Conservation (phyloP, 1,140 invertebrate species). For the Cydia fagiglandana region DNA sequence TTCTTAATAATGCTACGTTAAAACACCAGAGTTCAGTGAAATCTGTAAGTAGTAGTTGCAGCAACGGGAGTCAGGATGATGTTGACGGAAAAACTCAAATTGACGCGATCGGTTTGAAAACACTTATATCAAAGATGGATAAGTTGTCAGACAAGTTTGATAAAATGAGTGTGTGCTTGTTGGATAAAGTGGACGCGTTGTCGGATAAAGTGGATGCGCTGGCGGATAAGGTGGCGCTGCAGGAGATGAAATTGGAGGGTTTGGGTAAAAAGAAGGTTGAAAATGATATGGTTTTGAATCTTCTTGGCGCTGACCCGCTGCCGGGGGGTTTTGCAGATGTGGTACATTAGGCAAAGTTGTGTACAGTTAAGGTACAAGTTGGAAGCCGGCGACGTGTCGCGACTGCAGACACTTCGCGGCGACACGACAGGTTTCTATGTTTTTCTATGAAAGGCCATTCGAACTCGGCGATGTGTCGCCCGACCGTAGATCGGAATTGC, state of each 20-base stretch:
- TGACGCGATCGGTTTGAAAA: not conserved
- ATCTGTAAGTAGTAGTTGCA: constrained; percentile 11
- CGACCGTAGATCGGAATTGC: no score
- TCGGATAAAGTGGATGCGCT: not conserved
- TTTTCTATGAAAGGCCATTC: no score
- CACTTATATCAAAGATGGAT: constrained; percentile 2
- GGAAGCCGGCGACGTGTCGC: no score
- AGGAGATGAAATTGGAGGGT: not conserved
- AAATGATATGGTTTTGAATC: not conserved
- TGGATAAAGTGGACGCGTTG: not conserved
- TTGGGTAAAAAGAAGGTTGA: not conserved
- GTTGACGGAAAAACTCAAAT: not conserved
- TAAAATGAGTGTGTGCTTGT: constrained; percentile 1
- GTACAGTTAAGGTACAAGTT: no score
- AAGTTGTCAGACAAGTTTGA: constrained; percentile 20
- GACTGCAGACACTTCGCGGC: no score
- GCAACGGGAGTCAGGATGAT: not conserved
- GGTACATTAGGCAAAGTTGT: not conserved
- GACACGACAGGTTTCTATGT: no score
- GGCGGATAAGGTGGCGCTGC: not conserved
- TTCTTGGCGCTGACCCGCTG: not conserved
- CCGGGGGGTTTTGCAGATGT: not conserved
- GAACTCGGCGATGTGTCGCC: no score
- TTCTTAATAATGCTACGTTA: not conserved
- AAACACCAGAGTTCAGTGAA: constrained; percentile 12